A percentile compares a stretch with the other conserved stretches of the same genome.
Evolutionary conservation across 2,888 invertebrate species (phyloP).

Genomic region (Cephus sareptanus): DNA sequence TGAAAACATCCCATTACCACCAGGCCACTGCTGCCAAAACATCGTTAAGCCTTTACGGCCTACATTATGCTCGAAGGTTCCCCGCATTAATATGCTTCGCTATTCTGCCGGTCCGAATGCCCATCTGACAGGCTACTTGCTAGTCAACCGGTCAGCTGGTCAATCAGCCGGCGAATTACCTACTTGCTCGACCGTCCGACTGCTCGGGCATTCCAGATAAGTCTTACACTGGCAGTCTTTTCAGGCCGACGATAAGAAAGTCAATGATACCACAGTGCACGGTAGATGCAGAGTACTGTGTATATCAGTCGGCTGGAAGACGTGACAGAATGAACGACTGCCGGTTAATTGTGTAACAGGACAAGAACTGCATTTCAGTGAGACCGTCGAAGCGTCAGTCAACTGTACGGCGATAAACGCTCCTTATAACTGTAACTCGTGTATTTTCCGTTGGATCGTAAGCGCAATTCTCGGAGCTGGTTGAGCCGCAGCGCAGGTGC

Average conservation of each 20-base stretch:
- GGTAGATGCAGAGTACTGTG: constrained; percentile 22
- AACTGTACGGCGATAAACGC: constrained; percentile 10
- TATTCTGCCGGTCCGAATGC: no score
- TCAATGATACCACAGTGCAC: constrained; percentile 7
- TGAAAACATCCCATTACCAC: constrained; percentile 38
- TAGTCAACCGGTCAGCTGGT: no score
- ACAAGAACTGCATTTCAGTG: constrained; percentile 33
- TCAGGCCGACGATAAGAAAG: no score
- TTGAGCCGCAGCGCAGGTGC: no score
- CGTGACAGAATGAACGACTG: constrained; percentile 32
- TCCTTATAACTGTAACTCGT: not conserved
- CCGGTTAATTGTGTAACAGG: constrained; percentile 37
- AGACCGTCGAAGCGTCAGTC: constrained; percentile 12
- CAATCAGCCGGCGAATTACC: no score
- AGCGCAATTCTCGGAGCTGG: no score
- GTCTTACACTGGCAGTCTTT: no score
- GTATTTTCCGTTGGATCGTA: no score
- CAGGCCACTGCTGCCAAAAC: constrained; percentile 31
- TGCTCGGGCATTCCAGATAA: no score
- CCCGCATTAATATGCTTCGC: no score
- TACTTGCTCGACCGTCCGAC: no score
- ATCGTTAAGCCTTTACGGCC: constrained; percentile 30
- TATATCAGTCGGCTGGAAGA: constrained; percentile 35
- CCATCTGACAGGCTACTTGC: no score
- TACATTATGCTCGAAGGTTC: not conserved